Percentiles rank a stretch among this genome's conserved stretches.
phyloP scores from a whole-genome alignment of 1,140 invertebrate species.

The Argopecten irradians region DNA sequence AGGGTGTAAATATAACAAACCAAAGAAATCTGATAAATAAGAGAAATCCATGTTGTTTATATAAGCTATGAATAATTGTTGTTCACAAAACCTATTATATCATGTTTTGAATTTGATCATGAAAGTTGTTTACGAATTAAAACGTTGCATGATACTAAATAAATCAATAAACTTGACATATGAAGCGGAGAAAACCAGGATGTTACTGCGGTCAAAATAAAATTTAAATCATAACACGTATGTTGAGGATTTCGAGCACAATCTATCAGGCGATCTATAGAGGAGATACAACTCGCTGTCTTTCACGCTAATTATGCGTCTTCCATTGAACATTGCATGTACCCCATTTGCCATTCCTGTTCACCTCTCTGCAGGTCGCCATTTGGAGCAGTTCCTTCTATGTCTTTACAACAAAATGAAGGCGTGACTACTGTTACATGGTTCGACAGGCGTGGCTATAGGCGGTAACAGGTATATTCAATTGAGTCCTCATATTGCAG shows the following conservation, averaged over 20 bases:
- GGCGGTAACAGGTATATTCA: neutral
- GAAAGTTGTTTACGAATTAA: too few relatives aligned
- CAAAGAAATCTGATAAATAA: too few relatives aligned
- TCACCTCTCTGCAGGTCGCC: neutral
- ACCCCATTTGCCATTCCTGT: neutral
- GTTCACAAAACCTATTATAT: too few relatives aligned
- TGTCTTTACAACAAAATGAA: neutral
- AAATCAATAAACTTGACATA: too few relatives aligned
- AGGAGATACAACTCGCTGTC: neutral
- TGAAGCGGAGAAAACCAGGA: too few relatives aligned
- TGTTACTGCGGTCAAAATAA: too few relatives aligned
- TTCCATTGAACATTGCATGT: neutral
- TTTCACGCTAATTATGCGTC: neutral
- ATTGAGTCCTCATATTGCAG: conserved; percentile 21
- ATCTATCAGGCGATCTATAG: neutral
- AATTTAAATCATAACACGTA: too few relatives aligned
- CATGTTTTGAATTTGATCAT: too few relatives aligned
- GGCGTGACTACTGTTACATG: conserved; percentile 19
- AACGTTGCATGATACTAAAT: too few relatives aligned
- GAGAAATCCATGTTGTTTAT: too few relatives aligned
- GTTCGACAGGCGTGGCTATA: neutral
- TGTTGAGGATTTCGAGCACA: neutral
- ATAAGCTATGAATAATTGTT: too few relatives aligned
- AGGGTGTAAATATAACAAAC: too few relatives aligned
- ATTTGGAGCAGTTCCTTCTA: neutral